A percentile compares a stretch with the other conserved stretches of the same genome.
These are phyloP conservation scores for Cerceris rybyensis DNA, from an alignment of 2,888 invertebrate genomes.

Conservation along the genomic window DNA sequence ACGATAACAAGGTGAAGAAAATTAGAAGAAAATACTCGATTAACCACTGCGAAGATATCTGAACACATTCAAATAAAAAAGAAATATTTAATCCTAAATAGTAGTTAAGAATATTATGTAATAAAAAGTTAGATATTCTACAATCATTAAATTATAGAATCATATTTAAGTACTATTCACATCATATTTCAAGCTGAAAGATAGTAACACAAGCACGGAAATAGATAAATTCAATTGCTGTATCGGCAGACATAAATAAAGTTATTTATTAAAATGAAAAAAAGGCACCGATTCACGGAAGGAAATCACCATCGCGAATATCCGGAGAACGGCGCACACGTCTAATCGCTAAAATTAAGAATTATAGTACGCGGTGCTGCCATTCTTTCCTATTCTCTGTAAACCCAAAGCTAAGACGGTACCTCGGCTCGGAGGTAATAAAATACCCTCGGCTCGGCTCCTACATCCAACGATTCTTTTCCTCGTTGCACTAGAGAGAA, in stretches of 20 bases:
- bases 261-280: slow-evolving; percentile 39
- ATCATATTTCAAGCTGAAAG: no score
- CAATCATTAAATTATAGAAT: no score
- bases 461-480: slow-evolving; percentile 26
- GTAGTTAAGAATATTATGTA: no score
- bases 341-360: slow-evolving; percentile 66
- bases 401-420: slow-evolving; percentile 36
- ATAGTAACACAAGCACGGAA: no score
- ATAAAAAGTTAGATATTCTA: no score
- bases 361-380: slow-evolving; percentile 55
- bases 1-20: no score
- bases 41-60: no score
- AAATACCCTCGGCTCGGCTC: slow-evolving; percentile 48
- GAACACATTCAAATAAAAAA: no score
- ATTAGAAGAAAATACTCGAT: no score
- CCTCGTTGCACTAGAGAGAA: slow-evolving; percentile 20
- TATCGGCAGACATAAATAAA: slow-evolving; percentile 9
- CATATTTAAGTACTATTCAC: no score
- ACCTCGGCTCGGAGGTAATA: slow-evolving; percentile 52
- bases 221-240: no score
- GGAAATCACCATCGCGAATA: slow-evolving; percentile 34
- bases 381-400: slow-evolving; percentile 63
- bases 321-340: slow-evolving; percentile 36
- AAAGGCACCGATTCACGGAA: slow-evolving; percentile 15
- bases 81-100: no score